Percentiles rank a stretch among this genome's conserved stretches.
These are phyloP conservation scores for Fulmarus glacialis DNA, from an alignment of 2,113 vertebrate genomes.

Conservation along the genomic window DNA sequence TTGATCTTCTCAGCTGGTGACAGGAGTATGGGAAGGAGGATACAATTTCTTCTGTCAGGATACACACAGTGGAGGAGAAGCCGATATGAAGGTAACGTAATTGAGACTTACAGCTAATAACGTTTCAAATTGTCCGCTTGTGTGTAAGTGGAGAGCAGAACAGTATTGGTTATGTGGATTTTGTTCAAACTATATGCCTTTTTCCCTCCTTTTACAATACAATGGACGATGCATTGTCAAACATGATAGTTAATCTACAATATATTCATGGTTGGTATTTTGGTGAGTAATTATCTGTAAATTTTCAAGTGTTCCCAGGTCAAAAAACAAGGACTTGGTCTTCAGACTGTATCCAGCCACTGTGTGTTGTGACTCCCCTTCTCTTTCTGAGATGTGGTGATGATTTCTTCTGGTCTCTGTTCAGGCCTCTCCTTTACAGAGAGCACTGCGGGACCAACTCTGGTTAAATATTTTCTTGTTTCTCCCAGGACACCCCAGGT, in stretches of 20 bases:
- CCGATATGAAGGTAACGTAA: conserved; percentile 86
- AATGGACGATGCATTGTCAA: neutral
- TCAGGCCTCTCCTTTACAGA: neutral
- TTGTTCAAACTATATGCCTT: neutral
- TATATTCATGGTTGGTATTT: neutral
- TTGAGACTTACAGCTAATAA: neutral
- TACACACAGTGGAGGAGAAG: conserved; percentile 84
- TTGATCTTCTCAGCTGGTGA: conserved; percentile 80
- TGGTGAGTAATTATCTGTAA: neutral
- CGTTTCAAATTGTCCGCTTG: neutral
- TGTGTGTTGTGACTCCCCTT: neutral
- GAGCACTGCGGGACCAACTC: neutral
- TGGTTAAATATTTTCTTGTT: neutral
- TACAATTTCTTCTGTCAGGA: conserved; percentile 96
- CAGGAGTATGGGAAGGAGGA: conserved; percentile 82
- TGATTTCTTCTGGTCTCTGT: neutral
- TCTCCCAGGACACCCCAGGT: neutral
- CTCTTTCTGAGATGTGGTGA: neutral
- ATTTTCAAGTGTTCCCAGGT: neutral
- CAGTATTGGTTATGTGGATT: neutral
- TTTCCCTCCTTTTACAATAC: neutral
- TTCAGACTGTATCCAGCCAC: neutral
- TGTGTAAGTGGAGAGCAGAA: neutral
- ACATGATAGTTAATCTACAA: neutral
- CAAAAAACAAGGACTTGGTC: neutral